Conservation (phyloP, 2,888 invertebrate genomes). For the Aphodius sticticus region DNA sequence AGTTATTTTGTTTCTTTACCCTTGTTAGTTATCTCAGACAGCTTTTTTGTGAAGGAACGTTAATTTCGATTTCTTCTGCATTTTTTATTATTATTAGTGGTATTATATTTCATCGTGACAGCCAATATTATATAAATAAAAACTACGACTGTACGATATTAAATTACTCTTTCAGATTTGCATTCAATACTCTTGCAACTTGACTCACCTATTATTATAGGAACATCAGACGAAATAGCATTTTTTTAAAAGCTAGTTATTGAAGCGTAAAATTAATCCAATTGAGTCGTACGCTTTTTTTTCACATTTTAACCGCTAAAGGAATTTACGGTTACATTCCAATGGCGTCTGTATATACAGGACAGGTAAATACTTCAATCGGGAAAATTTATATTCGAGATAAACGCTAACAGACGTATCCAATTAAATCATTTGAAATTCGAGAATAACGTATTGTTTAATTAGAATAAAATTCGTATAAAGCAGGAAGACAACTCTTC, state of each 20-base stretch:
- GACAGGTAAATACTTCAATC: neutral
- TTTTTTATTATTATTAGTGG: too few species aligned
- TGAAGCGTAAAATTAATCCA: neutral
- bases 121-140: too few species aligned
- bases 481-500: neutral
- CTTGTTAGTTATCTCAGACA: too few species aligned
- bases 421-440: neutral
- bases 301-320: neutral
- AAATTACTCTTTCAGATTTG: neutral
- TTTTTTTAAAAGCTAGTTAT: neutral
- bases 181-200: neutral
- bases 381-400: neutral
- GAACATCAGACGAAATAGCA: neutral
- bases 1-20: too few species aligned
- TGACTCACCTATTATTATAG: neutral
- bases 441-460: neutral
- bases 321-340: slow-evolving; percentile 4
- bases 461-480: neutral
- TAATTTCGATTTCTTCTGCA: too few species aligned
- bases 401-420: neutral
- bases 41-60: too few species aligned
- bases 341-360: neutral
- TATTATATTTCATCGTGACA: too few species aligned
- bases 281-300: neutral
- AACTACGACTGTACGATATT: too few species aligned